Percentiles rank a stretch among this genome's conserved stretches.
Evolutionary conservation across 2,113 vertebrate genomes (phyloP).

Genomic region (Corvus moneduloides): DNA sequence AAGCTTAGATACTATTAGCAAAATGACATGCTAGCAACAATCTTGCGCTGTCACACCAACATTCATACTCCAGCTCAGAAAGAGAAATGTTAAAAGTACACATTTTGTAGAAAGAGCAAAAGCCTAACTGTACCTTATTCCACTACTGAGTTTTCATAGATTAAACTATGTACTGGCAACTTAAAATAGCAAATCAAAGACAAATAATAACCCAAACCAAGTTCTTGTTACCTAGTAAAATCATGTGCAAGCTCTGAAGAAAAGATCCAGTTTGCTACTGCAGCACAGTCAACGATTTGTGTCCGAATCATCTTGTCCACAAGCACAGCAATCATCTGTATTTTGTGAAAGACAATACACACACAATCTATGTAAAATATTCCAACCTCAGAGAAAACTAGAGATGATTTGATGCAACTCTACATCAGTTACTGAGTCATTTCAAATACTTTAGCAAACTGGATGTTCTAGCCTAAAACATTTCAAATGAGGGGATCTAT

Average conservation of each 20-base stretch:
- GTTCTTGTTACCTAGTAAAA: constrained; percentile 86
- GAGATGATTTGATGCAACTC: background rate
- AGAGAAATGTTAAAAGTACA: accelerated
- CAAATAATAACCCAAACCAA: background rate
- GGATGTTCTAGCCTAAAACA: background rate
- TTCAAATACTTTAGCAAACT: background rate
- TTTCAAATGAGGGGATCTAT: background rate
- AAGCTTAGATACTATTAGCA: background rate
- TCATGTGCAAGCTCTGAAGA: constrained; percentile 94
- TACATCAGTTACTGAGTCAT: background rate
- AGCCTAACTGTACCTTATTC: background rate
- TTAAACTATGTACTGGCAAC: background rate
- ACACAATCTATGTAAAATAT: background rate
- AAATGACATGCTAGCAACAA: background rate
- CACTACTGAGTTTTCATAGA: background rate
- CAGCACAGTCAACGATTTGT: constrained; percentile 96
- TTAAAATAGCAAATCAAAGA: background rate
- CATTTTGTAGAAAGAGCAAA: background rate
- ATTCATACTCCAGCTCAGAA: background rate
- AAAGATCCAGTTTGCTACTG: constrained; percentile 99
- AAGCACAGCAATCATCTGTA: constrained; percentile 91
- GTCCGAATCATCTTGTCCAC: constrained; percentile 98
- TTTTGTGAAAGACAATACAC: background rate
- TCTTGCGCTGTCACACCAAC: background rate
- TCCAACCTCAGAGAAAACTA: background rate